Evolutionary conservation across 2,113 vertebrate genomes (phyloP).

Genomic region (Clarias batrachus): DNA sequence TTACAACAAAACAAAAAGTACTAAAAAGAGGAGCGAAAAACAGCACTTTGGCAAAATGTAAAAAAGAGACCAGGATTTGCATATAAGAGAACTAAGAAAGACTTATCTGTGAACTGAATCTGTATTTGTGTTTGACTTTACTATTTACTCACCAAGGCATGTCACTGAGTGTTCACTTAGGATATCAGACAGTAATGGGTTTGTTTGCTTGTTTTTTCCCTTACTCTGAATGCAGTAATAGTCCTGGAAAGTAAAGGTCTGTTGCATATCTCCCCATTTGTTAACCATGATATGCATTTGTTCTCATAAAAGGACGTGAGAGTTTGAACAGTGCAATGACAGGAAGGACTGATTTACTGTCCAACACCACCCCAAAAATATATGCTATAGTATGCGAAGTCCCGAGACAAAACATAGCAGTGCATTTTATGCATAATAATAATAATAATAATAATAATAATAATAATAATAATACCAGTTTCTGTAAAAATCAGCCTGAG

Average conservation of each 20-base stretch:
- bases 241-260: slow-evolving; percentile 11
- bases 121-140: slow-evolving; percentile 22
- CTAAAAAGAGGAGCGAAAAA: not conserved
- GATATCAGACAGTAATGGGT: not conserved
- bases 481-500: slow-evolving; percentile 4
- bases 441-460: too few relatives aligned
- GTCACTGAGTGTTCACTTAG: not conserved
- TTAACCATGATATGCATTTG: not conserved
- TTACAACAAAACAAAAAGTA: not conserved
- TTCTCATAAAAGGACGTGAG: not conserved
- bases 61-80: not conserved
- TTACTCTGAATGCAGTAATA: slow-evolving; percentile 1
- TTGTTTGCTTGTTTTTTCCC: not conserved
- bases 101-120: not conserved
- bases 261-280: not conserved
- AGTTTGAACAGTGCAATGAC: not conserved
- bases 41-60: not conserved
- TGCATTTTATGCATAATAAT: not conserved
- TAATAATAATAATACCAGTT: not conserved
- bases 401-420: not conserved
- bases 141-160: slow-evolving; percentile 39
- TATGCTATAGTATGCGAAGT: too few relatives aligned
- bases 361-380: not conserved
- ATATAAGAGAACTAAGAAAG: not conserved
- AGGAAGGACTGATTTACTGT: not conserved